phyloP scores from a whole-genome alignment of 2,113 vertebrate genomes.

The Gracilinanus agilis region DNA sequence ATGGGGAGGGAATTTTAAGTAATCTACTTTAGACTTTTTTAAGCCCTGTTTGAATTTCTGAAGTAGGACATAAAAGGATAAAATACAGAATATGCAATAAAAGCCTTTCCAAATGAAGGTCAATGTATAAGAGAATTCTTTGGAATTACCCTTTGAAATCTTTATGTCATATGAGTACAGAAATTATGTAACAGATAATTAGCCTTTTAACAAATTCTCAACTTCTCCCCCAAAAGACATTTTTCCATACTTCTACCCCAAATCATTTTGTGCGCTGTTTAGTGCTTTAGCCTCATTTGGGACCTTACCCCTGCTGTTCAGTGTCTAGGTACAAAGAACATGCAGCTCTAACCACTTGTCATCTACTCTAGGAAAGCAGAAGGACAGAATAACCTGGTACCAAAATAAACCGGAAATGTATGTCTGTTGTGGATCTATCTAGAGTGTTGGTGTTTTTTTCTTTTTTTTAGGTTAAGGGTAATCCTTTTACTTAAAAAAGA shows the following conservation, averaged over 20 bases:
- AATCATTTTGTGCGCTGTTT: not conserved
- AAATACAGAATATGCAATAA: not conserved
- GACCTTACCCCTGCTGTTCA: not conserved
- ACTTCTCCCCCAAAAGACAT: not conserved
- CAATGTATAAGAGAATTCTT: not conserved
- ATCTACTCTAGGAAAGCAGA: not conserved
- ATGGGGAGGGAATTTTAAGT: not conserved
- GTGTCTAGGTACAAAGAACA: not conserved
- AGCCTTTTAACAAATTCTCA: not conserved
- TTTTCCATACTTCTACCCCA: not conserved
- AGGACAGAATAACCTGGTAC: not conserved
- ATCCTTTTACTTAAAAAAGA: not conserved
- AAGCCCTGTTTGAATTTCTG: conserved; percentile 45
- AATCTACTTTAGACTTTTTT: conserved; percentile 23
- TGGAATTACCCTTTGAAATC: not conserved
- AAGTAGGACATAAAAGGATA: not conserved
- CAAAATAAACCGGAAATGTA: accelerated
- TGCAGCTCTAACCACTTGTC: accelerated
- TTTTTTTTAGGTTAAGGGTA: not conserved
- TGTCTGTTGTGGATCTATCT: not conserved
- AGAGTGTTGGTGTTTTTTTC: accelerated
- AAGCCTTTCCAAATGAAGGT: conserved; percentile 19
- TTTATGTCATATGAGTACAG: not conserved
- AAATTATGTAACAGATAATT: not conserved
- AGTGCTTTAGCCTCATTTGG: accelerated